Evolutionary conservation across 2,888 invertebrate genomes (phyloP).

Genomic region (Deilephila elpenor): DNA sequence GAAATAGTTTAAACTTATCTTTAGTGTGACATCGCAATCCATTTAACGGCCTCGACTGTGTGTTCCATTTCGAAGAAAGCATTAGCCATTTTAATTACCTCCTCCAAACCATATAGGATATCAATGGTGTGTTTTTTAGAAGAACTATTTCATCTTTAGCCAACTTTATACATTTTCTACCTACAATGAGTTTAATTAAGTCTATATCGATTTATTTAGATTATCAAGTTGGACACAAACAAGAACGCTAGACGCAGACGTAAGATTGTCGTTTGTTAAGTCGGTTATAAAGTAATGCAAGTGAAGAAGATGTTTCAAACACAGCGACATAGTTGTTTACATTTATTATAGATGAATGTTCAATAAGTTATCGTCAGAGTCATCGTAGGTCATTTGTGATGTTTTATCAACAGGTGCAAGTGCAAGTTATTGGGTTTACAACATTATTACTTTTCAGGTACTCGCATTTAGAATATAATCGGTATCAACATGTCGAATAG

Average conservation of each 20-base stretch:
- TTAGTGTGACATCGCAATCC: background rate
- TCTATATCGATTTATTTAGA: background rate
- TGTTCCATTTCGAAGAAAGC: constrained; percentile 23
- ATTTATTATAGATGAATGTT: background rate
- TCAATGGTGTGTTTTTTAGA: background rate
- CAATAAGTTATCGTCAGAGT: background rate
- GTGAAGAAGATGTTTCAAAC: background rate
- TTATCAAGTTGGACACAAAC: background rate
- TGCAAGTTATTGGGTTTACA: background rate
- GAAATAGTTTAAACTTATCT: constrained; percentile 1
- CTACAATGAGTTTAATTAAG: background rate
- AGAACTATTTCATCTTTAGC: background rate
- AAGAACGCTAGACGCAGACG: background rate
- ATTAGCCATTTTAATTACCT: constrained; percentile 31
- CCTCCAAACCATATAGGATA: background rate
- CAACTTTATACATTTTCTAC: background rate
- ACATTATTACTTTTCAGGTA: background rate
- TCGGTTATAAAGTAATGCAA: background rate
- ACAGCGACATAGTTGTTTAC: background rate
- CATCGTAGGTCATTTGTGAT: background rate
- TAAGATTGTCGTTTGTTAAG: background rate
- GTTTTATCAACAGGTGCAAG: constrained; percentile 5
- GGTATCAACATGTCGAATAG: background rate
- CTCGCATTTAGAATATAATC: background rate
- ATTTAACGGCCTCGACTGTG: background rate